Conservation (phyloP, 2,113 vertebrate species). For the Entosphenus tridentatus region DNA sequence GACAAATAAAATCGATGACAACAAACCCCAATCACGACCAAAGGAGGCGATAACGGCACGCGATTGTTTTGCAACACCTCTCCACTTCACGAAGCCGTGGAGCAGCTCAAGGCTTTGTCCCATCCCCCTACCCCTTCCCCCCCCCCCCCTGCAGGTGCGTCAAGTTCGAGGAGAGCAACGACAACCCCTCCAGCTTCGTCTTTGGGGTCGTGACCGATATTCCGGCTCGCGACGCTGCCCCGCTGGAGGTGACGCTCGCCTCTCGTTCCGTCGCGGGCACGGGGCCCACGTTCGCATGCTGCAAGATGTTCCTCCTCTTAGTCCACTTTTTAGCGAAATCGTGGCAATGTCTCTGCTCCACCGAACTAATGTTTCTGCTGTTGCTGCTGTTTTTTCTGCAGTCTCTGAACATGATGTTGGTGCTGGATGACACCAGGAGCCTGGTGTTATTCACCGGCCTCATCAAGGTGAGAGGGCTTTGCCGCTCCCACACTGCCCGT, state of each 20-base stretch:
- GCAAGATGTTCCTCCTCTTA: not conserved
- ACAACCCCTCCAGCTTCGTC: conserved; percentile 50
- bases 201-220: conserved; percentile 59
- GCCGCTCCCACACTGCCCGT: too few species aligned
- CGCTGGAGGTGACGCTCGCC: conserved; percentile 32
- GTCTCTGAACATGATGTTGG: conserved; percentile 54
- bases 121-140: too few species aligned
- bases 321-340: not conserved
- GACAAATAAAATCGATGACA: not conserved
- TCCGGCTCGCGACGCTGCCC: conserved; percentile 70
- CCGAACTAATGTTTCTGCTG: not conserved
- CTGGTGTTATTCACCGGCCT: conserved; percentile 76
- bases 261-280: not conserved
- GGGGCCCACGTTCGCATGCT: too few species aligned
- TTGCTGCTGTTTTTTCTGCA: conserved; percentile 13
- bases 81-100: not conserved
- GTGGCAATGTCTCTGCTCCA: not conserved
- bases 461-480: conserved; percentile 34
- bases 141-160: conserved; percentile 36
- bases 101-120: too few species aligned
- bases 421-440: conserved; percentile 63
- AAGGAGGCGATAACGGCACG: not conserved
- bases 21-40: not conserved
- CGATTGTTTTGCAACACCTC: not conserved
- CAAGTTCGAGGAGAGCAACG: conserved; percentile 78